Evolutionary conservation across 2,888 invertebrate genomes (phyloP), one percentile per base, ranked within the genome.

Genomic region (Blera fallax): DNA sequence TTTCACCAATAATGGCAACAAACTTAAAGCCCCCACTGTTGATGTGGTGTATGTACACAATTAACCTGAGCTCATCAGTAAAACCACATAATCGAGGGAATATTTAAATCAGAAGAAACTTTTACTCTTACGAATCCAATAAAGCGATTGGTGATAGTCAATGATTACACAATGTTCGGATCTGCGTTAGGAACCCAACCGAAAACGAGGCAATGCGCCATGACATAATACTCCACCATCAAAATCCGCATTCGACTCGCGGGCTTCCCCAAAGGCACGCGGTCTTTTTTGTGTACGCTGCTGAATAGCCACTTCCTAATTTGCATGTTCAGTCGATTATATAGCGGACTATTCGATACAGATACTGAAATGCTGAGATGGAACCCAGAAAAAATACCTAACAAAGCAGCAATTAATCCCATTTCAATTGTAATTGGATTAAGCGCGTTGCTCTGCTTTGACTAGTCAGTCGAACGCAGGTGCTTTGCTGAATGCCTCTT

Each of bases 111-210:
- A 32, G 45, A 70, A 32, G 45, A 70, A 52, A 69, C 77, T 78
- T 62, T 78, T 78, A 78, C 77, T 69, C 77, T 78, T 69, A 69
- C 60, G 69, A 69, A 32, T 60, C 52, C 27, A 45, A 58, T 37
- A 7, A 37, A 16, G 24, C 32, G 45, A 43, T 50, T 21, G 69
- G 62, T 45, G 69, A 78, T 77, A 65, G 76, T 27, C 10, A 27
- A 18, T n/a, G 27, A 37, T 67, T 69, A 32, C 29, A 32, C 54
- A 69, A 69, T 18, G 37, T 69, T 69, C 16, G 40, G 54, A 54
- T 69, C 40, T 43, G 48, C 67, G 67, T 40, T 21, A 32, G 54
- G 54, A 48, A 43, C 21, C 14, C 11, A 45, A 27, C 32, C 64
- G 45, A 14, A 24, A 37, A 11, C n/a, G 24, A 24, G 24, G 54